Percentiles rank a stretch among this genome's conserved stretches.
Evolutionary conservation across 2,888 invertebrate genomes (phyloP).

Genomic region (Mesorhabditis belari): DNA sequence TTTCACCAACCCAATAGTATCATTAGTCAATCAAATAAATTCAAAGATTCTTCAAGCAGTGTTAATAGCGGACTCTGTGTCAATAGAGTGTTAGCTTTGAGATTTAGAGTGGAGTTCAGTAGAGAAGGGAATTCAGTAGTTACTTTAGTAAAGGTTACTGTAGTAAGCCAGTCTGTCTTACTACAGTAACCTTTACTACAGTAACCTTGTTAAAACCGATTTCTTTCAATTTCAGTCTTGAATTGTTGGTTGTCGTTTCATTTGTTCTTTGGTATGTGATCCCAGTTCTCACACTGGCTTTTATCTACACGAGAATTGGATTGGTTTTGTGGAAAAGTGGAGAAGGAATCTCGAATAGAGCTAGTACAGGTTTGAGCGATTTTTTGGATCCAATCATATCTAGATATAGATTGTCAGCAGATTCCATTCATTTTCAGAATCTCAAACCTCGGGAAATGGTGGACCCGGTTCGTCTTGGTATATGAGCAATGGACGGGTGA

Average conservation of each 20-base stretch:
- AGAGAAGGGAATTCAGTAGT: too few relatives aligned
- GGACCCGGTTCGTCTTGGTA: conserved; percentile 21
- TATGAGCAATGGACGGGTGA: conserved; percentile 24
- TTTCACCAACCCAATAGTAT: too few relatives aligned
- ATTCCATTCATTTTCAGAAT: conserved; percentile 10
- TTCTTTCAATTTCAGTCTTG: conserved; percentile 18
- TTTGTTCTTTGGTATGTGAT: conserved; percentile 75
- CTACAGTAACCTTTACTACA: conserved; percentile 2
- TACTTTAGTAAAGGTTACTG: too few relatives aligned
- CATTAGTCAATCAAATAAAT: too few relatives aligned
- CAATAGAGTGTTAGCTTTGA: too few relatives aligned
- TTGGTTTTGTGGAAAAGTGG: conserved; percentile 70
- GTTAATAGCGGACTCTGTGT: too few relatives aligned
- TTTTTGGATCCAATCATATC: too few relatives aligned
- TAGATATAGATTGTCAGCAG: neutral
- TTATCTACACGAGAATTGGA: conserved; percentile 76
- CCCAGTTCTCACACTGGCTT: conserved; percentile 71
- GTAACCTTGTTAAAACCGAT: neutral
- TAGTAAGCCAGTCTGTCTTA: too few relatives aligned
- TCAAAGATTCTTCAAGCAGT: too few relatives aligned
- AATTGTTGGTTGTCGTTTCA: conserved; percentile 60
- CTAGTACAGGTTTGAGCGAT: neutral
- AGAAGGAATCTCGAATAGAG: conserved; percentile 1
- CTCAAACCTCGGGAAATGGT: conserved; percentile 11
- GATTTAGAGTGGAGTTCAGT: too few relatives aligned